These are phyloP conservation scores for Unio delphinus DNA, from an alignment of 2,888 invertebrate species.

Conservation along the genomic window DNA sequence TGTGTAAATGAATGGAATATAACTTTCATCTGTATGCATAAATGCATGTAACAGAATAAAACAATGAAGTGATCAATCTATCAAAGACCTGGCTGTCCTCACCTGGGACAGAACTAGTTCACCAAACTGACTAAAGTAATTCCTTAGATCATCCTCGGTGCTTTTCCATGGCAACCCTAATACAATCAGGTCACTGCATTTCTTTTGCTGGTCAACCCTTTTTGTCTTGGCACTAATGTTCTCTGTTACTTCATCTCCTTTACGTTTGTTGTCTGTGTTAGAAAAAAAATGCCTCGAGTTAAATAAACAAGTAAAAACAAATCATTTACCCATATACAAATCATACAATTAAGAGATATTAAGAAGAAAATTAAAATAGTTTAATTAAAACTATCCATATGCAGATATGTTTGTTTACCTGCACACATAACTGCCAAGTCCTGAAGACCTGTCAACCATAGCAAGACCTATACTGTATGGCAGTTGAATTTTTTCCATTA, in stretches of 20 bases:
- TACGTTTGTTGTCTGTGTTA: slow-evolving; percentile 88
- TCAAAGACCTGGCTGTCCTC: slow-evolving; percentile 1
- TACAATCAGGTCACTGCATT: slow-evolving; percentile 90
- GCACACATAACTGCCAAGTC: too few relatives aligned
- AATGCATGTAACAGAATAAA: neutral
- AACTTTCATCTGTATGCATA: neutral
- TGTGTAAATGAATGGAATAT: too few relatives aligned
- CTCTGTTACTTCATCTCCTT: slow-evolving; percentile 88
- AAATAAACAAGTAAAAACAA: too few relatives aligned
- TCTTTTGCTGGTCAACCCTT: slow-evolving; percentile 80
- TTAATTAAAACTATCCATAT: too few relatives aligned
- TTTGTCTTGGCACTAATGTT: slow-evolving; percentile 93
- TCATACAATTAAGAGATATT: too few relatives aligned
- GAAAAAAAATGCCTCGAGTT: neutral
- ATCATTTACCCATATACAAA: too few relatives aligned
- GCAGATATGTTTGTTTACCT: too few relatives aligned
- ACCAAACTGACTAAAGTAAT: slow-evolving; percentile 97
- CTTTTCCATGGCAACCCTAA: slow-evolving; percentile 98
- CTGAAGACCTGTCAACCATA: too few relatives aligned
- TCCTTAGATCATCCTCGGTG: slow-evolving; percentile 92
- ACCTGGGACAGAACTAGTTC: slow-evolving; percentile 96
- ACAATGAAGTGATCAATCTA: too few relatives aligned
- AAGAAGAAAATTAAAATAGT: too few relatives aligned
- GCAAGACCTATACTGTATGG: too few relatives aligned
- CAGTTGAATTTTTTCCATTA: too few relatives aligned